These are phyloP conservation scores for Linnaemya tessellans DNA, from an alignment of 2,888 invertebrate species.

Conservation along the genomic window DNA sequence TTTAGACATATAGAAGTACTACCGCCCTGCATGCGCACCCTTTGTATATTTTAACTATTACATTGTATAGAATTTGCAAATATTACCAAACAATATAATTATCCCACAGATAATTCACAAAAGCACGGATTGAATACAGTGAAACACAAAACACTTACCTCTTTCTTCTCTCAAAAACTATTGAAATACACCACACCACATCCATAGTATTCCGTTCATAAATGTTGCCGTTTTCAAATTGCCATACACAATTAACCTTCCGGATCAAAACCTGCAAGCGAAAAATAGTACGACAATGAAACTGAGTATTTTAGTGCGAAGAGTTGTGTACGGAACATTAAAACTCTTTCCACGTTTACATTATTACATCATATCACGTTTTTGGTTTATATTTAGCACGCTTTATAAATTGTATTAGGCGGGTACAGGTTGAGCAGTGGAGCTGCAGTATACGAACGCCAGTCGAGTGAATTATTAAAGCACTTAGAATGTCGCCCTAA, in stretches of 20 bases:
- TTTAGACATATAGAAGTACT: too few relatives aligned
- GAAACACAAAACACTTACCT: too few relatives aligned
- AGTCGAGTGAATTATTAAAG: background rate
- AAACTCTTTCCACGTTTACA: background rate
- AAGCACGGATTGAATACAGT: too few relatives aligned
- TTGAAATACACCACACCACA: too few relatives aligned
- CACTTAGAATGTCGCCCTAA: background rate
- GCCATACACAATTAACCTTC: background rate
- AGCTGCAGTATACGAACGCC: background rate
- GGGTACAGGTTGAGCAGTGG: background rate
- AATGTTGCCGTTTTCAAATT: background rate
- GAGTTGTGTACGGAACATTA: background rate
- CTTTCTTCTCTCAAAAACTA: too few relatives aligned
- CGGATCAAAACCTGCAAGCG: background rate
- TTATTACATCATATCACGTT: conserved; percentile 21
- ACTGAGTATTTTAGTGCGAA: background rate
- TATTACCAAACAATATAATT: too few relatives aligned
- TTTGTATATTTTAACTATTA: too few relatives aligned
- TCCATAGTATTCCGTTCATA: background rate
- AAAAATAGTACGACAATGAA: background rate
- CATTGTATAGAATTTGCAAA: too few relatives aligned
- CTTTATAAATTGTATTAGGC: conserved; percentile 24
- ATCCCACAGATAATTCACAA: too few relatives aligned
- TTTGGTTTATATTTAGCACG: conserved; percentile 32
- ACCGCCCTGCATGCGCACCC: too few relatives aligned